Base-by-base conservation (phyloP, 2,797 vertebrate genomes). In the Xyrichtys novacula region DNA sequence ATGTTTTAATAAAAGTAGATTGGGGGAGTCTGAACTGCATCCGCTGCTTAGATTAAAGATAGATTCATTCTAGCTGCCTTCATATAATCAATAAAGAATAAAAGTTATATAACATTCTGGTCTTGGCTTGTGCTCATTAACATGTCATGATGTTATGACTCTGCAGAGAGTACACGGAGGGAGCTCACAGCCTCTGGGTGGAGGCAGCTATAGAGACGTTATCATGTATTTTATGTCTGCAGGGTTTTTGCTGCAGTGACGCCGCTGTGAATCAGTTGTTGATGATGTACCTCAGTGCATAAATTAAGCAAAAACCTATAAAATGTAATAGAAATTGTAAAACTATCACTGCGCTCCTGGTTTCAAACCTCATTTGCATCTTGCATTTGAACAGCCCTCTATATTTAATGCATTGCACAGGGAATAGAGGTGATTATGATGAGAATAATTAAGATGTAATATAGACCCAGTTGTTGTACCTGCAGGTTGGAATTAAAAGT, bases 151-250 rank as follows among this genome's bases (percentile, higher is more conserved):
- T 12, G 28, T 66, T 55, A 48, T 20, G 23, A 19, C 72, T 65
- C 9, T 1, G 0, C 32, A 1, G 26, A 53, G 49, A 32, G 47
- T 32, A 26, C 43, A 28, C 0, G 1, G 38, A 25, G 7, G 7
- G 31, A 40, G 36, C 16, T 23, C 46, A 60, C 1, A 34, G 17
- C 29, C 34, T 32, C 49, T 34, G 34, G 39, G 55, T 32, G 67
- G 28, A 43, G 54, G 68, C 1, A 10, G 19, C 1, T 0, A 46
- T n/a, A 60, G 19, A 60, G 26, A 46, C 59, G 0, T 67, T 20
- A 38, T 53, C 34, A 56, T 66, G 48, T 28, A 7, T 61, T 77
- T 81, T 3, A 74, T 1, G 19, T 60, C 61, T 25, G 66, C 39
- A 29, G 52, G 25, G 43, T 15, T 55, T 58, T 25, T 40, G 54